These are phyloP conservation scores for Drosophila kambysellisi DNA, from an alignment of 2,888 invertebrate genomes.

Conservation along the genomic window DNA sequence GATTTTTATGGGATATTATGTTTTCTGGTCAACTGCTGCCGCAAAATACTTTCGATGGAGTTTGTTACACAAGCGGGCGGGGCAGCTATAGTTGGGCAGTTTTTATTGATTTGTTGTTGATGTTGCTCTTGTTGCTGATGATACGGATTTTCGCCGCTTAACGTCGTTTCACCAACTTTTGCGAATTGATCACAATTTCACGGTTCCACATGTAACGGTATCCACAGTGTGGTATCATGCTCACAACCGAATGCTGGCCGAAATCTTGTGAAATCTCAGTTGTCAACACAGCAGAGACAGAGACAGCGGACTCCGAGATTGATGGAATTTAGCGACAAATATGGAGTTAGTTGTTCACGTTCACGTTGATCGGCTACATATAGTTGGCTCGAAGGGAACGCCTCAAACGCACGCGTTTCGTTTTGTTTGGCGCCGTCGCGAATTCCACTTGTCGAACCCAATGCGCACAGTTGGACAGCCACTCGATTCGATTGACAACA, in stretches of 20 bases:
- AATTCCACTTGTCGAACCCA: neutral
- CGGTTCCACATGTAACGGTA: slow-evolving; percentile 97
- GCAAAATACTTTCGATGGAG: slow-evolving; percentile 51
- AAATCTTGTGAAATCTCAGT: slow-evolving; percentile 24
- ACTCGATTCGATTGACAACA: slow-evolving; percentile 13
- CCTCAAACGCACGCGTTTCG: slow-evolving; percentile 70
- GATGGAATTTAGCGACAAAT: neutral
- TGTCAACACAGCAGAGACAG: neutral
- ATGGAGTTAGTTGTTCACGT: neutral
- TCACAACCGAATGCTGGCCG: slow-evolving; percentile 70
- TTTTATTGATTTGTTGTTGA: slow-evolving; percentile 1
- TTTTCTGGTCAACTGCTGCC: slow-evolving; percentile 72
- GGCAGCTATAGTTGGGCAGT: slow-evolving; percentile 43
- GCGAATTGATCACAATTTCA: slow-evolving; percentile 96
- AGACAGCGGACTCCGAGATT: neutral
- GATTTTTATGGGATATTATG: slow-evolving; percentile 1
- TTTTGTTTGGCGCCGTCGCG: slow-evolving; percentile 68
- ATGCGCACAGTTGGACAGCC: slow-evolving; percentile 9
- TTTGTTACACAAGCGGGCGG: slow-evolving; percentile 20
- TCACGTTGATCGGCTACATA: slow-evolving; percentile 62
- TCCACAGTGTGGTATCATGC: slow-evolving; percentile 88
- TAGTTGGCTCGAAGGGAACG: slow-evolving; percentile 39
- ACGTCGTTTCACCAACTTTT: slow-evolving; percentile 97
- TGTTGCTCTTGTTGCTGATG: neutral
- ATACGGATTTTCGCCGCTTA: slow-evolving; percentile 85